Evolutionary conservation across 2,888 invertebrate species (phyloP), one percentile per base, ranked within the genome.

Genomic region (Platerodrilus igneus): DNA sequence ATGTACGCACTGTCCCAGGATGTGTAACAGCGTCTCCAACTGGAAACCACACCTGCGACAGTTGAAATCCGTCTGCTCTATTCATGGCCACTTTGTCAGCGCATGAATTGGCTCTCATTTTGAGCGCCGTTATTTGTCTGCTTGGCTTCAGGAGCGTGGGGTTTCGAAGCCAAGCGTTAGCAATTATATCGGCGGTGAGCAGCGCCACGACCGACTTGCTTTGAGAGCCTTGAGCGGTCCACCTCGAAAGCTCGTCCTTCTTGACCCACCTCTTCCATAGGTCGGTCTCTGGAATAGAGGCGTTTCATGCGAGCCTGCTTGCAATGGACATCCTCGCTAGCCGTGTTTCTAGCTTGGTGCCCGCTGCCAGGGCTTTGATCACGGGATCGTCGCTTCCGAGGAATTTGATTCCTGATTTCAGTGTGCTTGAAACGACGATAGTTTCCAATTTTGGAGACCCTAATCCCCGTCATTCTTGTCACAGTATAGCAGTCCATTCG

Each of bases 221-320:
- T 29, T 29, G 29, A 29, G 29, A 29, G 18, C 29, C 6, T n/a
- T 17, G 29, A 4, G n/a, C 10, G 7, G 14, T 18, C 29, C 29
- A 29, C 6, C 16, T 29, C n/a, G 7, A 8, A 9, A 29, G 29
- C 29, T 29, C 29, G 6, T 29, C 9, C n/a, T 13, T 29, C 9
- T 18, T 29, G 7, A 11, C 19, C 16, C 7, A 2, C 6, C 10
- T 9, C 19, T 30, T 30, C 13, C 16, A 30, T 9, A 4, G n/a
- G 14, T 10, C 6, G n/a, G 10, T 15, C 10, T n/a, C n/a, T n/a
- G n/a, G n/a, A n/a, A n/a, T n/a, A n/a, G n/a, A n/a, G n/a, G n/a
- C n/a, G n/a, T n/a, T n/a, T n/a, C n/a, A n/a, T n/a, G n/a, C n/a
- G n/a, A n/a, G n/a, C n/a, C n/a, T n/a, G n/a, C n/a, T n/a, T n/a